phyloP scores from a whole-genome alignment of 2,113 vertebrate species.

The Sisor rabdophorus region DNA sequence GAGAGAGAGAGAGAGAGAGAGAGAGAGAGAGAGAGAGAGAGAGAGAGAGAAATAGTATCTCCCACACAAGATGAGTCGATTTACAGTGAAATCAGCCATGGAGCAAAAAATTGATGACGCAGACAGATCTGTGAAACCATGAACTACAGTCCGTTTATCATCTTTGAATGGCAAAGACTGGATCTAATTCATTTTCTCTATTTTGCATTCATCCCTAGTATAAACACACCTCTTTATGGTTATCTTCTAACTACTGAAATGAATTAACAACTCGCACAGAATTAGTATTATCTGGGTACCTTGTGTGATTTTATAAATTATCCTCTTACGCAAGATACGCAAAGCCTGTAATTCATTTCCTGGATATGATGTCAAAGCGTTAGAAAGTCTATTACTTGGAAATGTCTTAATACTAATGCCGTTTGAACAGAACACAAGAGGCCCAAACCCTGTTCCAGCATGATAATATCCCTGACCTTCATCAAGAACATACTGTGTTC shows the following conservation, averaged over 20 bases:
- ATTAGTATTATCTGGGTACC: too few relatives aligned
- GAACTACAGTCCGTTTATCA: slow-evolving; percentile 10
- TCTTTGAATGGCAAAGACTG: slow-evolving; percentile 13
- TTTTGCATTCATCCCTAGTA: not conserved
- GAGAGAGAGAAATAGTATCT: not conserved
- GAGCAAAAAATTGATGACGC: slow-evolving; percentile 16
- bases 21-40: not conserved
- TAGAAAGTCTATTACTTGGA: too few relatives aligned
- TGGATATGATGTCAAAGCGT: not conserved
- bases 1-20: not conserved
- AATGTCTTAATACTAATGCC: too few relatives aligned
- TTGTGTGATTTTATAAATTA: too few relatives aligned
- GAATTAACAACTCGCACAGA: not conserved
- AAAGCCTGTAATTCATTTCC: not conserved
- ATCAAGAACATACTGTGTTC: too few relatives aligned
- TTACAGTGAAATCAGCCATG: slow-evolving; percentile 23
- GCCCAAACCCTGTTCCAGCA: too few relatives aligned
- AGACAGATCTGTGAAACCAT: not conserved
- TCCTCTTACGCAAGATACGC: too few relatives aligned
- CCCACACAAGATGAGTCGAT: slow-evolving; percentile 20
- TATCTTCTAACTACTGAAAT: not conserved
- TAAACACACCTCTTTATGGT: not conserved
- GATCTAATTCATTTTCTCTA: slow-evolving; percentile 13
- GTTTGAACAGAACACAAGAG: too few relatives aligned
- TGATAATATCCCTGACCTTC: too few relatives aligned